These are phyloP conservation scores for Chrysochloris asiatica DNA, from an alignment of 2,113 vertebrate genomes.

Conservation along the genomic window DNA sequence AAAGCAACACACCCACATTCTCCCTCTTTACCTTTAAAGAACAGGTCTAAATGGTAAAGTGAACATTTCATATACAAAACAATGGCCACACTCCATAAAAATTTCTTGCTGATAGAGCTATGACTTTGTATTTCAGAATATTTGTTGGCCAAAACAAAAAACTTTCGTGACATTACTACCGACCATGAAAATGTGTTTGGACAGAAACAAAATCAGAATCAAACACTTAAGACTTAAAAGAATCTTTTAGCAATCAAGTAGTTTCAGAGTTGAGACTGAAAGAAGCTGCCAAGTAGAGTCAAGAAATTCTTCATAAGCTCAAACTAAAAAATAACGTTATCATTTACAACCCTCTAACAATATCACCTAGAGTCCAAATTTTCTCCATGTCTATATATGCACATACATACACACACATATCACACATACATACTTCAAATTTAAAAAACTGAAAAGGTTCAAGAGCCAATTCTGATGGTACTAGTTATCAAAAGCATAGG, in stretches of 20 bases:
- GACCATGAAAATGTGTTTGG: neutral
- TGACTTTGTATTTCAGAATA: slow-evolving; percentile 34
- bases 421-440: neutral
- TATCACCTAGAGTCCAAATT: neutral
- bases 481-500: neutral
- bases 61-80: slow-evolving; percentile 32
- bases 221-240: slow-evolving; percentile 16
- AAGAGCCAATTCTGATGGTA: neutral
- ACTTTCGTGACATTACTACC: neutral
- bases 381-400: neutral
- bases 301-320: slow-evolving; percentile 5
- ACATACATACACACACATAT: neutral
- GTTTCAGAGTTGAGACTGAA: slow-evolving; percentile 13
- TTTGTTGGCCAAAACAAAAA: neutral
- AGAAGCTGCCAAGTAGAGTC: neutral
- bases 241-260: neutral
- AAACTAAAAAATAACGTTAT: neutral
- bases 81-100: neutral
- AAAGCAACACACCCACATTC: slow-evolving; percentile 16
- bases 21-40: slow-evolving; percentile 40
- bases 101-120: slow-evolving; percentile 1
- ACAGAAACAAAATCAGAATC: slow-evolving; percentile 40
- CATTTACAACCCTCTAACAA: neutral
- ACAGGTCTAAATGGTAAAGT: neutral
- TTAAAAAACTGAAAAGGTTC: neutral